Evolutionary conservation across 2,113 vertebrate genomes (phyloP).

Genomic region (Carettochelys insculpta): DNA sequence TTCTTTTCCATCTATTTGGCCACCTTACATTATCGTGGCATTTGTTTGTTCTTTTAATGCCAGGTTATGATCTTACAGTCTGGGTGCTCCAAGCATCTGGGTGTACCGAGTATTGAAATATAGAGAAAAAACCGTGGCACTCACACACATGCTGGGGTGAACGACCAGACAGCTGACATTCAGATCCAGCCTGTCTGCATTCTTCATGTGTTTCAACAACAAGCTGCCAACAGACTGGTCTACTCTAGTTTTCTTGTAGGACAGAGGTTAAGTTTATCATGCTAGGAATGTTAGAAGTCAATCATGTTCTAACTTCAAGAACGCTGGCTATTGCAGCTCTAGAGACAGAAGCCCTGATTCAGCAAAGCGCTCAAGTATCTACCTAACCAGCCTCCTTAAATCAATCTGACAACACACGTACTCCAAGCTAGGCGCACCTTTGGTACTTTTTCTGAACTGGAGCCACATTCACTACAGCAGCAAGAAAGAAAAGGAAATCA

Average conservation of each 20-base stretch:
- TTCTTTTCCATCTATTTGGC: neutral
- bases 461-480: neutral
- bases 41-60: neutral
- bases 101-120: neutral
- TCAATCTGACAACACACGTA: neutral
- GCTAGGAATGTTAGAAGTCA: neutral
- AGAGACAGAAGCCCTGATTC: neutral
- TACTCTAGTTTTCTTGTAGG: conserved; percentile 1
- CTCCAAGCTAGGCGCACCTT: accelerated
- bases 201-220: neutral
- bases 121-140: neutral
- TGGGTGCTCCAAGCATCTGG: neutral
- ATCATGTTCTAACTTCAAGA: neutral
- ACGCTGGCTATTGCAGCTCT: accelerated
- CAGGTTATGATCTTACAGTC: neutral
- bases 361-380: neutral
- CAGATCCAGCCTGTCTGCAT: neutral
- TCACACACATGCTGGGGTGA: neutral
- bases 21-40: neutral
- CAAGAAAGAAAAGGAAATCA: neutral
- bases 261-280: neutral
- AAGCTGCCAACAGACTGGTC: neutral
- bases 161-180: neutral
- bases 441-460: neutral
- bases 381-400: neutral